Evolutionary conservation across 2,797 vertebrate species (phyloP).

Genomic region (Sebastes itinus): DNA sequence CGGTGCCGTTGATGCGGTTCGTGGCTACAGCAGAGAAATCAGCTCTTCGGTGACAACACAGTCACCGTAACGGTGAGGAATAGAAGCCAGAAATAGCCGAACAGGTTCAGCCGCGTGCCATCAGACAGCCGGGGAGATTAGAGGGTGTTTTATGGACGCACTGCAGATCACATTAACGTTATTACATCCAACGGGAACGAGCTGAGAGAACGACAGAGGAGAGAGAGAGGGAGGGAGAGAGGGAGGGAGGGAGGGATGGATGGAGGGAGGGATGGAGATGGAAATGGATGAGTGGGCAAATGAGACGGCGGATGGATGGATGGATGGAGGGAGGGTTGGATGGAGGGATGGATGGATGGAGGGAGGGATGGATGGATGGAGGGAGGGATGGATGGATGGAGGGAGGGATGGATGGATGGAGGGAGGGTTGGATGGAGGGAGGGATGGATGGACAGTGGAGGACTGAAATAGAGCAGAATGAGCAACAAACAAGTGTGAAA

Average conservation of each 20-base stretch:
- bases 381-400: too few species aligned
- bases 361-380: too few species aligned
- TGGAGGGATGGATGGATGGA: too few species aligned
- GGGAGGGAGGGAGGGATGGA: too few species aligned
- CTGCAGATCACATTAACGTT: constrained; percentile 73
- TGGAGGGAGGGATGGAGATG: neutral
- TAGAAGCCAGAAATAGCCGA: constrained; percentile 65
- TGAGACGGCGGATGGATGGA: neutral
- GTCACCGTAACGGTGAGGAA: constrained; percentile 62
- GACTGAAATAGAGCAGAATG: constrained; percentile 27
- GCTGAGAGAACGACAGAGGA: constrained; percentile 14
- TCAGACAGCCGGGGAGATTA: constrained; percentile 68
- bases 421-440: accelerated
- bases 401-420: too few species aligned
- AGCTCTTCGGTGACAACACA: constrained; percentile 36
- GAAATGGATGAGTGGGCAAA: constrained; percentile 22
- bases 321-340: too few species aligned
- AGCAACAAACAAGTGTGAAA: neutral
- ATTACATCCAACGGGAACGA: constrained; percentile 61
- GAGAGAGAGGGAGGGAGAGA: neutral
- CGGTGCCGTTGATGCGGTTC: too few species aligned
- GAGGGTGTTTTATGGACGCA: constrained; percentile 71
- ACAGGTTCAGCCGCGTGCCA: constrained; percentile 49
- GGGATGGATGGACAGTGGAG: neutral
- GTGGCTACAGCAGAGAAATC: constrained; percentile 40